These are phyloP conservation scores for Plemyria rubiginata DNA, from an alignment of 2,888 invertebrate genomes.

Conservation along the genomic window DNA sequence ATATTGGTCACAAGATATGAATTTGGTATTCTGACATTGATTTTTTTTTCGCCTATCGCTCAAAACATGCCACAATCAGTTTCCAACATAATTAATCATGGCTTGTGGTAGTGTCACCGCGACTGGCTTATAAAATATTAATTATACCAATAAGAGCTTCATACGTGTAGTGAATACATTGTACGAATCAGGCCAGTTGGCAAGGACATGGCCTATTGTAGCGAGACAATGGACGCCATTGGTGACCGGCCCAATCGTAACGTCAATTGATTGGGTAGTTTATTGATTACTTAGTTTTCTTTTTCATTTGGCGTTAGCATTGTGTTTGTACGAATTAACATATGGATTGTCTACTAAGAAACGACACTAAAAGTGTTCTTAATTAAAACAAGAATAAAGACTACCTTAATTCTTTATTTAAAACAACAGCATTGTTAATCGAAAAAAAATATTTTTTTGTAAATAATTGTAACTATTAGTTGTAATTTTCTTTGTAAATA, in stretches of 20 bases:
- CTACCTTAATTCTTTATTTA: too few relatives aligned
- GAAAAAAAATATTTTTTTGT: too few relatives aligned
- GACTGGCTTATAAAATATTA: slow-evolving; percentile 20
- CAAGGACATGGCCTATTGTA: slow-evolving; percentile 33
- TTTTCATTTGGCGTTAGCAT: slow-evolving; percentile 14
- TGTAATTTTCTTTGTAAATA: too few relatives aligned
- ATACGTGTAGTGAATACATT: slow-evolving; percentile 26
- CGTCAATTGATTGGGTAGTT: slow-evolving; percentile 28
- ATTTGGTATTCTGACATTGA: neutral
- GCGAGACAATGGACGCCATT: slow-evolving; percentile 25
- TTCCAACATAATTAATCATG: slow-evolving; percentile 8
- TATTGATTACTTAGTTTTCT: slow-evolving; percentile 24
- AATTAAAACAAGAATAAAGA: too few relatives aligned
- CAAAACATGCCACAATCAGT: neutral
- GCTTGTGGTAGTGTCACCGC: neutral
- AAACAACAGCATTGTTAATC: too few relatives aligned
- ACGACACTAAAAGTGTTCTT: neutral
- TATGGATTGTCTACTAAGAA: neutral
- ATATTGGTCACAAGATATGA: neutral
- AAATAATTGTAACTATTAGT: too few relatives aligned
- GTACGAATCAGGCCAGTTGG: slow-evolving; percentile 24
- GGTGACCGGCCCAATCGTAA: slow-evolving; percentile 20
- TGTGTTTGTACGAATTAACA: neutral
- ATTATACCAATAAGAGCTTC: neutral
- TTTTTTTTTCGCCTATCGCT: neutral